Evolutionary conservation across 2,113 vertebrate species (phyloP), one percentile per base, ranked within the genome.

Genomic region (Phylloscopus whistleri): DNA sequence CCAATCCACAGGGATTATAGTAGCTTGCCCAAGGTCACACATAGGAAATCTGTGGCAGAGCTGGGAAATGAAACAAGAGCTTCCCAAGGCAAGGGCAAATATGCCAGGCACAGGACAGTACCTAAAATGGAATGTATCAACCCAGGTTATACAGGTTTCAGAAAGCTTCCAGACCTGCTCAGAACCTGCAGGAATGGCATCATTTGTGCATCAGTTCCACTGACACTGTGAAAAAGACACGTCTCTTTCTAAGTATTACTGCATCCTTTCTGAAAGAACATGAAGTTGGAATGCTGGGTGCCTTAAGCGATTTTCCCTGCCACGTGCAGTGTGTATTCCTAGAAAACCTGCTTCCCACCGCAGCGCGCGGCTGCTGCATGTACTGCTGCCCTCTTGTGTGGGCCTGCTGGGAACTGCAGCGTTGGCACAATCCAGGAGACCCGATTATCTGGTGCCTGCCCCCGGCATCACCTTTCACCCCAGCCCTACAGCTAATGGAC

Each of bases 341-440:
- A 37, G 84, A 72, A 86, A 82, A 56, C 13, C 64, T 49, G 60
- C 59, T 77, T 74, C 64, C 37, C 37, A 24, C 11, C 0, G 11
- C 23, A 52, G 37, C 15, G 26, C 1, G 0, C 3, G 35, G 46
- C 68, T 37, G 5, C 2, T 20, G 79, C 30, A 2, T 17, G 70
- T n/a, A 17, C 30, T 96, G 94, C 96, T 96, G 96, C 96, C 96
- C 97, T 96, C 97, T 95, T 13, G 89, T 82, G 97, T 81, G 68
- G 16, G 31, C 62, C 81, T 51, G 9, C 24, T 5, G 77, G 86
- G 49, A 86, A 96, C 13, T 95, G 93, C 94, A 92, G 68, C 2
- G 8, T 6, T 68, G 63, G 17, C 64, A 67, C 46, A 37, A 44
- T 1, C 11, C 2, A 43, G 46, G 27, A 35, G 39, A 41, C 35